Conservation (phyloP, 2,113 vertebrate species). For the Neogobius melanostomus region DNA sequence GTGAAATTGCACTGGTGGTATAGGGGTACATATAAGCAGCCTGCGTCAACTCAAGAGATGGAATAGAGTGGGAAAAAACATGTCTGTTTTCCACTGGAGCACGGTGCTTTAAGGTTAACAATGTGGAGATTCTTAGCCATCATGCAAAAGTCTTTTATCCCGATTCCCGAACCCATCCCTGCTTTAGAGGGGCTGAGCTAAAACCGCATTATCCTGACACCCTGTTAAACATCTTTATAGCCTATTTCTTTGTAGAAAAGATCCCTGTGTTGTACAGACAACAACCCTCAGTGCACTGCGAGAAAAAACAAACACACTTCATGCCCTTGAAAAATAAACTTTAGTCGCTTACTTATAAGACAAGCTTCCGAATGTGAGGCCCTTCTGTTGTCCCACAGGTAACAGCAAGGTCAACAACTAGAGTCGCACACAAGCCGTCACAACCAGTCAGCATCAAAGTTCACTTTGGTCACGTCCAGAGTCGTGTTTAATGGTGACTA, state of each 20-base stretch:
- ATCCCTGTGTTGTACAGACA: conserved; percentile 26
- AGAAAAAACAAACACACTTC: conserved; percentile 18
- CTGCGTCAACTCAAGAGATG: conserved; percentile 33
- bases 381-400: conserved; percentile 46
- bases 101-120: conserved; percentile 45
- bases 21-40: conserved; percentile 12
- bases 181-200: conserved; percentile 27
- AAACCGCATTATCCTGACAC: conserved; percentile 29
- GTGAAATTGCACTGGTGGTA: conserved; percentile 17
- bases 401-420: conserved; percentile 44
- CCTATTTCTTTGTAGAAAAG: conserved; percentile 18
- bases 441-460: conserved; percentile 23
- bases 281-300: conserved; percentile 3
- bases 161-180: conserved; percentile 32
- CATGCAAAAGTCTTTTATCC: conserved; percentile 52
- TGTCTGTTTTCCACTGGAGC: conserved; percentile 30
- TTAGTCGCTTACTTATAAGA: conserved; percentile 14
- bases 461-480: conserved; percentile 7
- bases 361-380: conserved; percentile 33
- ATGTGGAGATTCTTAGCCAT: conserved; percentile 48
- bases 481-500: conserved; percentile 5
- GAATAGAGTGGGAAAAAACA: conserved; percentile 22
- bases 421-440: conserved; percentile 12
- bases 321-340: conserved; percentile 28
- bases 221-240: conserved; percentile 35